These are phyloP conservation scores for Spheniscus mendiculus DNA, from an alignment of 2,113 vertebrate genomes.

Conservation along the genomic window DNA sequence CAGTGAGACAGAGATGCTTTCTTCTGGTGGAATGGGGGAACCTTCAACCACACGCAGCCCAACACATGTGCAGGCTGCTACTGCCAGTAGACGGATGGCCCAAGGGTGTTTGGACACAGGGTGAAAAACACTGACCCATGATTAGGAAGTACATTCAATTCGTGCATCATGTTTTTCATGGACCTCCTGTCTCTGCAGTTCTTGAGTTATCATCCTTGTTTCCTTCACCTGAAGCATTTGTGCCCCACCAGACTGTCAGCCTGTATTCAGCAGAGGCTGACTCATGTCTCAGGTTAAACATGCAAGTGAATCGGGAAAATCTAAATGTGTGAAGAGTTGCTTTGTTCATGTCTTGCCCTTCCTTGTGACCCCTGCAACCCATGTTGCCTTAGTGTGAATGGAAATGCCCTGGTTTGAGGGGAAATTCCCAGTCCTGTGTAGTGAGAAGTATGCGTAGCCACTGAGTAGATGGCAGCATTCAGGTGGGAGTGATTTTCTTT, in stretches of 20 bases:
- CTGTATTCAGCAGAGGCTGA: neutral
- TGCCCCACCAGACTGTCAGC: neutral
- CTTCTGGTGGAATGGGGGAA: neutral
- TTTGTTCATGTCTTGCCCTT: neutral
- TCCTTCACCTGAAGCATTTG: neutral
- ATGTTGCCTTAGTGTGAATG: neutral
- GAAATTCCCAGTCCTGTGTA: neutral
- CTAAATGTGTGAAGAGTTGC: neutral
- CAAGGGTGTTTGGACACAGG: neutral
- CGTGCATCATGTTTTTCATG: accelerated
- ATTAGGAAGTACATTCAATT: neutral
- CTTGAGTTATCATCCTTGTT: neutral
- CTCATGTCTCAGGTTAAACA: neutral
- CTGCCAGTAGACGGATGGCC: neutral
- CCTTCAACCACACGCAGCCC: neutral
- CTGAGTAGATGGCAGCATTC: neutral
- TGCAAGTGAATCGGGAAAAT: neutral
- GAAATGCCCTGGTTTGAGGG: neutral
- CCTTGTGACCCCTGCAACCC: neutral
- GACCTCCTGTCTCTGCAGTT: neutral
- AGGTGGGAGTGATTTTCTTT: neutral
- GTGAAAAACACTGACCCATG: neutral
- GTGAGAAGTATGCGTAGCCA: neutral
- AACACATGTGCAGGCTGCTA: accelerated
- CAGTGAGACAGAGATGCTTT: neutral